These are phyloP conservation scores for Liodrosophila aerea DNA, from an alignment of 2,888 invertebrate genomes.

Conservation along the genomic window DNA sequence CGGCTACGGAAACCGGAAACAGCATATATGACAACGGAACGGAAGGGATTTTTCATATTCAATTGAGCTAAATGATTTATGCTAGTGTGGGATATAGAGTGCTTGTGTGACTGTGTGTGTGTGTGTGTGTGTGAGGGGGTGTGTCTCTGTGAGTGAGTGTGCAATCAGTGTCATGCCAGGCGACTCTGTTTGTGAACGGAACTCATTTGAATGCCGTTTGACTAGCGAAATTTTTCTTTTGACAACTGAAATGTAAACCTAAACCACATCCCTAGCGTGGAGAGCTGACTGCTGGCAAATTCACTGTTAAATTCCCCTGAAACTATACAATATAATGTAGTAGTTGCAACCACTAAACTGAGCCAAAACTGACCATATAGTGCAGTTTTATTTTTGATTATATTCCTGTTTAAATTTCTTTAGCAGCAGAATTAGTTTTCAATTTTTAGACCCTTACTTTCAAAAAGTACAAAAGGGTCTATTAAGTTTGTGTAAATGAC, in stretches of 20 bases:
- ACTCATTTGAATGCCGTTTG: slow-evolving; percentile 74
- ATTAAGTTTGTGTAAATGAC: no score
- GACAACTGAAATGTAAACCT: slow-evolving; percentile 42
- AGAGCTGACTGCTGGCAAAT: slow-evolving; percentile 3
- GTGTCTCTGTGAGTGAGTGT: slow-evolving; percentile 17
- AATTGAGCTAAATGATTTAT: slow-evolving; percentile 78
- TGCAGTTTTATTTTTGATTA: no score
- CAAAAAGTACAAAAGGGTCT: no score
- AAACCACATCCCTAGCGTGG: neutral
- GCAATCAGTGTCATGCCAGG: slow-evolving; percentile 54
- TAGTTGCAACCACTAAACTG: slow-evolving; percentile 31
- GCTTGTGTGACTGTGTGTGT: slow-evolving; percentile 6
- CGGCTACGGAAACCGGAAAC: slow-evolving; percentile 79
- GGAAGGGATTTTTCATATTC: slow-evolving; percentile 80
- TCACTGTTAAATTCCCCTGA: slow-evolving; percentile 10
- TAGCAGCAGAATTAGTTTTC: no score
- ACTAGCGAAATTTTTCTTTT: slow-evolving; percentile 53
- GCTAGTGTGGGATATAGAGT: slow-evolving; percentile 14
- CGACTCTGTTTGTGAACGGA: slow-evolving; percentile 60
- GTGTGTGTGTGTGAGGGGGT: slow-evolving; percentile 9
- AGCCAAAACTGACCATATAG: slow-evolving; percentile 31
- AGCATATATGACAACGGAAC: slow-evolving; percentile 80
- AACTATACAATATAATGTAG: no score
- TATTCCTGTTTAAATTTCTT: no score
- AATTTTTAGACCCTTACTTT: no score